Base-by-base conservation (phyloP, 2,797 vertebrate species). In the Danio aesculapii region DNA sequence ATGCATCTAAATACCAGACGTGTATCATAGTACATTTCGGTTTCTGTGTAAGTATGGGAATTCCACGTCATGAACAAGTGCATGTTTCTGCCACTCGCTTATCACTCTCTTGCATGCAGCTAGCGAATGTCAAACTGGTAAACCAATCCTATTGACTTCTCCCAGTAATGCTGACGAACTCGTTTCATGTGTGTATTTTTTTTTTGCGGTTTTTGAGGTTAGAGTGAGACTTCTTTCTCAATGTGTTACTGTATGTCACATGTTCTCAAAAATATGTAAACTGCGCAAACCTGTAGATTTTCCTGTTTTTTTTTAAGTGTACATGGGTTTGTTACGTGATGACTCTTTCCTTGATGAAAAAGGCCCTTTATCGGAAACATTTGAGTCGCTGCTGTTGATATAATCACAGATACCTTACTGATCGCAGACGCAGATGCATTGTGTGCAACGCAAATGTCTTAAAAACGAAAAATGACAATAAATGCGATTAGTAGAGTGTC, bases 151-250 rank as follows among this genome's bases (percentile, higher is more conserved):
- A 50, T 9, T 4, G 7, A 19, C 19, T 10, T 9, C n/a, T 19
- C 58, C 3, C 11, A 47, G 59, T 19, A 30, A 80, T 80, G 78
- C 10, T 49, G 30, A 46, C 39, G 12, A n/a, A 73, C 77, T 57
- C 12, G 77, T 73, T 80, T 55, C 11, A 16, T 13, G n/a, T 6
- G 5, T 10, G 47, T 6, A 16, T 1, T 30, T 30, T 30, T 39
- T 78, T 30, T 30, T 1, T 58, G 44, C 2, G 13, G 47, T 55
- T 46, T 70, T 6, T 13, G 5, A 44, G 10, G 6, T 17, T 16
- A 21, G 50, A 55, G 2, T 30, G 10, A 55, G 13, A 30, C 4
- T 55, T 17, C 1, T 57, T 66, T 55, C 8, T 6, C 4, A 16
- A 8, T 30, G 17, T 39, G 13, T 44, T 55, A 46, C 17, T 6